Percentiles rank a stretch among this genome's conserved stretches.
Conservation (phyloP, 37 sponge, comb jelly and placozoan species). For the Chondrosia reniformis region DNA sequence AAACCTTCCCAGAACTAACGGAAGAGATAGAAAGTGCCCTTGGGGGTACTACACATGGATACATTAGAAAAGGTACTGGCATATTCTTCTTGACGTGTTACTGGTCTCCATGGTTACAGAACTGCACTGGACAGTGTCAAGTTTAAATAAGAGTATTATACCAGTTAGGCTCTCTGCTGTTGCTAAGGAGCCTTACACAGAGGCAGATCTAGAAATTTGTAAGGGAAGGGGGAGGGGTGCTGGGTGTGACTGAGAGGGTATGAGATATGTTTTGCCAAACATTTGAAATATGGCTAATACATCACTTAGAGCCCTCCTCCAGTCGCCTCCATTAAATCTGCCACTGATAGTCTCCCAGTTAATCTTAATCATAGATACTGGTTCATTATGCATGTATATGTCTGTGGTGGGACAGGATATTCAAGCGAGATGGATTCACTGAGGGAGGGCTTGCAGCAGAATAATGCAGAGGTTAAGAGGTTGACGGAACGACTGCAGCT, state of each 20-base stretch:
- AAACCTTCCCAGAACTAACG: constrained; percentile 24
- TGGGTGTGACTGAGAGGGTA: background rate
- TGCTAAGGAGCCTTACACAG: too few relatives aligned
- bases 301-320: background rate
- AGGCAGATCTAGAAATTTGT: background rate
- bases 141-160: too few relatives aligned
- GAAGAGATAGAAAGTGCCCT: constrained; percentile 37
- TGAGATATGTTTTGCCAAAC: too few relatives aligned
- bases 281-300: too few relatives aligned
- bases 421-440: constrained; percentile 53
- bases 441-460: constrained; percentile 28
- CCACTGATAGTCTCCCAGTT: too few relatives aligned
- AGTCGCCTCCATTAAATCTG: background rate
- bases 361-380: too few relatives aligned
- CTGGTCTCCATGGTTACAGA: too few relatives aligned
- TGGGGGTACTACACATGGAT: background rate
- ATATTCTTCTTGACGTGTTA: too few relatives aligned
- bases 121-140: too few relatives aligned
- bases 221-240: background rate
- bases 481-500: constrained; percentile 9
- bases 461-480: constrained; percentile 4
- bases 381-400: too few relatives aligned
- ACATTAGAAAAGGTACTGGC: constrained; percentile 34
- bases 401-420: constrained; percentile 41
- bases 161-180: too few relatives aligned